These are phyloP conservation scores for Apoda limacodes DNA, from an alignment of 2,888 invertebrate genomes.

Conservation along the genomic window DNA sequence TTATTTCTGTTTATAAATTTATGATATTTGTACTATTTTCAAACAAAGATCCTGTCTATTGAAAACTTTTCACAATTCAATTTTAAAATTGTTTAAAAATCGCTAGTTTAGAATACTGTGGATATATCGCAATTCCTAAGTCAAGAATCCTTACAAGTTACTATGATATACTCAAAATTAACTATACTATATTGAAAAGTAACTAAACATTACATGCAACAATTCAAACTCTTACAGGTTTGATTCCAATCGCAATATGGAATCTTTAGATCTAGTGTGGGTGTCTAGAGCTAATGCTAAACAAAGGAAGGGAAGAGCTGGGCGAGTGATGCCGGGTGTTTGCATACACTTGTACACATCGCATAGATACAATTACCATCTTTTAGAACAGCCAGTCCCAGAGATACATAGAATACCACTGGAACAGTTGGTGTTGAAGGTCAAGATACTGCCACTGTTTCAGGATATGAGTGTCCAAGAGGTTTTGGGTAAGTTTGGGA, in stretches of 20 bases:
- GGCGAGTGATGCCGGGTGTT: constrained; percentile 89
- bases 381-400: constrained; percentile 82
- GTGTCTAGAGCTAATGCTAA: constrained; percentile 91
- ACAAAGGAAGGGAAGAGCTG: constrained; percentile 91
- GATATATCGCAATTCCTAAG: too few relatives aligned
- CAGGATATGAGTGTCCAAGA: constrained; percentile 59
- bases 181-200: too few relatives aligned
- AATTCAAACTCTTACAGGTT: constrained; percentile 67
- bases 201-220: constrained; percentile 2
- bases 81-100: too few relatives aligned
- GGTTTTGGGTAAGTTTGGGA: constrained; percentile 53
- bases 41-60: too few relatives aligned
- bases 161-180: too few relatives aligned
- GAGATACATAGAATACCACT: constrained; percentile 92
- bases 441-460: constrained; percentile 75
- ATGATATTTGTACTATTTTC: too few relatives aligned
- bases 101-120: too few relatives aligned
- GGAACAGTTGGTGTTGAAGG: constrained; percentile 82
- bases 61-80: too few relatives aligned
- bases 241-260: constrained; percentile 87
- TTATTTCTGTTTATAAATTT: too few relatives aligned
- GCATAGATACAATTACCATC: constrained; percentile 73
- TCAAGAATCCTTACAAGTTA: too few relatives aligned
- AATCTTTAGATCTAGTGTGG: constrained; percentile 88
- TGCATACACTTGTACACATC: constrained; percentile 89